Evolutionary conservation across 2,797 vertebrate genomes (phyloP), one percentile per base, ranked within the genome.

Genomic region (Lycodopsis pacificus): DNA sequence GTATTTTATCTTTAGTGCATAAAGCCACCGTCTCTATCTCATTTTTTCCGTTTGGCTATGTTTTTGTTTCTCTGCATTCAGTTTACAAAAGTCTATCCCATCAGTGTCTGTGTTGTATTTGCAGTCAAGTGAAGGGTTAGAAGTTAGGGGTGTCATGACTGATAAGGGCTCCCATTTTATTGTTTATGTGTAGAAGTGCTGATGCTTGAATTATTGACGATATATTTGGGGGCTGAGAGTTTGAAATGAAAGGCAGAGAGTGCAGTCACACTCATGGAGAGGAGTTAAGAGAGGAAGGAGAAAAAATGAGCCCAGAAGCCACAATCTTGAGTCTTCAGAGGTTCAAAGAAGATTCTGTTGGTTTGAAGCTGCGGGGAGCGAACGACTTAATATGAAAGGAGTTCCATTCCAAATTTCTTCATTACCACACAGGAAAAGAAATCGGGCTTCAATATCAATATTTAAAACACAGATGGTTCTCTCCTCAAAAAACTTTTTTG

Each of bases 381-480:
- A 68, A 65, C 8, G 0, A 32, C 38, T 71, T 48, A 74, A 64
- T 57, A 44, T 36, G 17, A 32, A 7, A 70, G 5, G 30, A 68
- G 38, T n/a, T 56, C 69, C 30, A 65, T 25, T 65, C n/a, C 34
- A 62, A 53, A 75, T 75, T 1, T 76, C 0, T 66, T 76, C 44
- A 75, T 71, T 72, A 76, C 22, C 63, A 51, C 8, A 6, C 19
- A 61, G 65, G 19, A 63, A 51, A 17, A 64, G 71, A 49, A 32
- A 30, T 57, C 40, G 46, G 42, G 51, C n/a, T 59, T 79, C 34
- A n/a, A n/a, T n/a, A 71, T 84, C 76, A 86, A 84, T 84, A 86
- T 83, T 86, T 75, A 2, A 86, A 40, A 70, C 66, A 76, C 81
- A 83, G 79, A 87, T 83, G 80, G 44, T 70, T 75, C 25, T 44